Conservation (phyloP, 2,113 vertebrate genomes). For the Diphyllodes magnificus region DNA sequence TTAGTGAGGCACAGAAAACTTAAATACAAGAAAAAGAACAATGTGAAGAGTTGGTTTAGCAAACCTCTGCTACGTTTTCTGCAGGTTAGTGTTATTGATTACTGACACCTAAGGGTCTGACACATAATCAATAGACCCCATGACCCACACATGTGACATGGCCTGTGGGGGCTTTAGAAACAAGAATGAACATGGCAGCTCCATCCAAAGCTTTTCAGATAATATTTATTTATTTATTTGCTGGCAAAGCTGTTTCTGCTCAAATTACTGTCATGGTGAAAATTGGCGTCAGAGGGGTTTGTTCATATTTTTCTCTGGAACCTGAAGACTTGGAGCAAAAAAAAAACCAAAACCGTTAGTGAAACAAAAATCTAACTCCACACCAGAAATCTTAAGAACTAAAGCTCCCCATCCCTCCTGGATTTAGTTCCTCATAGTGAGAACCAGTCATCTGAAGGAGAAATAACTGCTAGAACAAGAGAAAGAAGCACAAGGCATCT, state of each 20-base stretch:
- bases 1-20: not conserved
- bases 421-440: not conserved
- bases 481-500: not conserved
- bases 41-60: conserved; percentile 25
- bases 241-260: conserved; percentile 56
- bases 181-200: conserved; percentile 73
- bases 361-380: not conserved
- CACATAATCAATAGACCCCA: conserved; percentile 77
- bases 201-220: conserved; percentile 61
- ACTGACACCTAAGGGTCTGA: conserved; percentile 74
- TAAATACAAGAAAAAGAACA: conserved; percentile 11
- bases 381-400: not conserved
- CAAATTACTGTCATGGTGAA: conserved; percentile 51
- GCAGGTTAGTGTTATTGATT: conserved; percentile 80
- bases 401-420: not conserved
- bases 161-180: conserved; percentile 75
- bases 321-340: not conserved
- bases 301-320: not conserved
- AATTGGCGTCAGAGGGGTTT: conserved; percentile 1
- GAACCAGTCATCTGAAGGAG: not conserved
- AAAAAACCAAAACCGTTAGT: not conserved
- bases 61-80: conserved; percentile 69
- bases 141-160: conserved; percentile 76
- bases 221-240: conserved; percentile 64
- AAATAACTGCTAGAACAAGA: not conserved